Evolutionary conservation across 2,888 invertebrate genomes (phyloP).

Genomic region (Nectonema munidae): DNA sequence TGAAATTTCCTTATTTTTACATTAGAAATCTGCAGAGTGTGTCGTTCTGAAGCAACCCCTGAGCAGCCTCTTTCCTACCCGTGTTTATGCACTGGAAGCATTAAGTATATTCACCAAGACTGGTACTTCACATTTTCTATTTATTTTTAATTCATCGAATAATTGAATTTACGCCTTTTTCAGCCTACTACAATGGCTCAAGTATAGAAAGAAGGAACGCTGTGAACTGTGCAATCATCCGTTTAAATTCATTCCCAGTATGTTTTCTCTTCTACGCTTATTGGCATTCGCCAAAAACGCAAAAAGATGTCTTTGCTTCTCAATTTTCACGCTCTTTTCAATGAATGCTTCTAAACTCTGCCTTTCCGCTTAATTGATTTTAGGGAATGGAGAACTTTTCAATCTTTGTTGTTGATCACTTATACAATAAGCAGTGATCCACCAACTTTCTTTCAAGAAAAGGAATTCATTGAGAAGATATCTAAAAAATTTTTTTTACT

Average conservation of each 20-base stretch:
- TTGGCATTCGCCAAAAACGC: background rate
- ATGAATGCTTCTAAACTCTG: too few relatives aligned
- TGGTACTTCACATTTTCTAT: conserved; percentile 25
- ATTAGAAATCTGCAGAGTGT: conserved; percentile 75
- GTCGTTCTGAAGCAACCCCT: conserved; percentile 58
- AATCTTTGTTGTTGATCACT: too few relatives aligned
- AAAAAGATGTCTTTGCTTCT: conserved; percentile 1
- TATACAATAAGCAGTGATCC: too few relatives aligned
- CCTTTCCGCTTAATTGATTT: too few relatives aligned
- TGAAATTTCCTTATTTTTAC: background rate
- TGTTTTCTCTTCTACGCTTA: conserved; percentile 18
- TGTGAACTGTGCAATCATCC: conserved; percentile 88
- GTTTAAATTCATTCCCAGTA: conserved; percentile 75
- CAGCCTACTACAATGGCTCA: conserved; percentile 83
- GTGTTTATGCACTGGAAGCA: conserved; percentile 90
- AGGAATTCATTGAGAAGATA: too few relatives aligned
- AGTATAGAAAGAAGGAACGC: conserved; percentile 85
- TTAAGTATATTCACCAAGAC: conserved; percentile 94
- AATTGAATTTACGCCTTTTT: conserved; percentile 16
- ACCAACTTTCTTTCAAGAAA: too few relatives aligned
- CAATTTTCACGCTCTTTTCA: too few relatives aligned
- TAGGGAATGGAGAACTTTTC: too few relatives aligned
- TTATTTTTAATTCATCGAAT: background rate
- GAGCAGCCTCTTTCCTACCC: conserved; percentile 85
- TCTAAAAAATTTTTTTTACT: too few relatives aligned